Evolutionary conservation across 2,113 vertebrate genomes (phyloP), one percentile per base, ranked within the genome.

Genomic region (Argyrosomus japonicus): DNA sequence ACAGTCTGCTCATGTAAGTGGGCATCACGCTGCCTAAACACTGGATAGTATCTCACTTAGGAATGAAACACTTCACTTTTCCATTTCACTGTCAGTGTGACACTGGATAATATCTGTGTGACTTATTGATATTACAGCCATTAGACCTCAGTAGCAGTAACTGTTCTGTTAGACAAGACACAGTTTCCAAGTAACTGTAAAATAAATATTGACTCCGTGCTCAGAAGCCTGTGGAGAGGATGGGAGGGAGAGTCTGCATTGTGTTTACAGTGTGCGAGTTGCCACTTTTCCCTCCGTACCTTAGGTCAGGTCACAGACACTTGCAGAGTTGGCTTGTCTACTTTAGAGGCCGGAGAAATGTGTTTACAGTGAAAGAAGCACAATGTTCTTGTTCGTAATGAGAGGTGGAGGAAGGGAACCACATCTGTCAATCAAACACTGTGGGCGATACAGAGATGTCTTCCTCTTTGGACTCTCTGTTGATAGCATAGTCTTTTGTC

Each of bases 191-290:
- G 87, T 75, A 62, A 83, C 81, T 63, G 76, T 57, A 83, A 70
- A 47, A 75, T 84, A 89, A 91, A 94, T 87, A 93, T 84, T 90
- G 85, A 86, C 77, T 60, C 36, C 56, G 57, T 1, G 14, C 67
- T 72, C 56, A 61, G 75, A 27, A 32, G 68, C 47, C 71, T 27
- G 68, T 54, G 47, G 36, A 54, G 51, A 79, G 7, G 48, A 48
- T 3, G 69, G 57, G 81, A 3, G 58, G 21, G 60, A 61, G 64
- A 61, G 40, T 43, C n/a, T 71, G 47, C 53, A 32, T 25, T 25
- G 77, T 78, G 74, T 85, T 76, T 63, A 72, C 58, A 61, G 27
- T 45, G 51, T 5, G 27, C 6, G 13, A 27, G 65, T 7, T 72
- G 68, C 27, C 61, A 61, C 57, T 67, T 74, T 63, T 36, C 36